Percentiles rank a stretch among this genome's conserved stretches.
Conservation (phyloP, 2,113 vertebrate genomes). For the Gobiocypris rarus region DNA sequence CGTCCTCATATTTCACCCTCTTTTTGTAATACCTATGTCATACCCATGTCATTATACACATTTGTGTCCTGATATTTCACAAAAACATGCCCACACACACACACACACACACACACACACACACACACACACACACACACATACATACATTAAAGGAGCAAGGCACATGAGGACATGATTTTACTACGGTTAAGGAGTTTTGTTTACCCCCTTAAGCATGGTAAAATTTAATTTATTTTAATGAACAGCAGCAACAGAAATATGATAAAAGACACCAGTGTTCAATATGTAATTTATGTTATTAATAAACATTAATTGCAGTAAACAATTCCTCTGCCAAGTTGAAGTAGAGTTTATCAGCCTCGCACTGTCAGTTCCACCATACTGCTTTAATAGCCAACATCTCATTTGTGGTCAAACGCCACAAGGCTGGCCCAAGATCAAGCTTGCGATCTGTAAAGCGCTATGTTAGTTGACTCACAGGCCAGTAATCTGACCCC, state of each 20-base stretch:
- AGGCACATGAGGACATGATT: background rate
- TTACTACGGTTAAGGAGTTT: background rate
- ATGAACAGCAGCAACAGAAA: background rate
- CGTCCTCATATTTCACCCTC: too few relatives aligned
- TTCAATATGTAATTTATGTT: background rate
- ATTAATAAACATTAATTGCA: background rate
- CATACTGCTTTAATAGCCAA: background rate
- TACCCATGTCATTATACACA: too few relatives aligned
- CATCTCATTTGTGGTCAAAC: background rate
- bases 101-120: background rate
- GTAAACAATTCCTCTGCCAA: conserved; percentile 1
- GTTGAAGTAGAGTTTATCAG: background rate
- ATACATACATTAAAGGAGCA: background rate
- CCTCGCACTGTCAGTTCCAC: background rate
- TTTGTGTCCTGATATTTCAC: too few relatives aligned
- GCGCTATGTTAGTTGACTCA: conserved; percentile 15
- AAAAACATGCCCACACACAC: too few relatives aligned
- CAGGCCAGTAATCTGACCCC: conserved; percentile 43
- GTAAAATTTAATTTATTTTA: background rate
- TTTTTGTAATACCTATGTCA: too few relatives aligned
- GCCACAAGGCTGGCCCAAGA: background rate
- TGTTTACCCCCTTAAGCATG: background rate
- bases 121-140: background rate
- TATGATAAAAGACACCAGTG: background rate
- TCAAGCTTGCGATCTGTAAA: conserved; percentile 1